A percentile compares a stretch with the other conserved stretches of the same genome.
Evolutionary conservation across 2,888 invertebrate genomes (phyloP).

Genomic region (Drosophila mayaguana): DNA sequence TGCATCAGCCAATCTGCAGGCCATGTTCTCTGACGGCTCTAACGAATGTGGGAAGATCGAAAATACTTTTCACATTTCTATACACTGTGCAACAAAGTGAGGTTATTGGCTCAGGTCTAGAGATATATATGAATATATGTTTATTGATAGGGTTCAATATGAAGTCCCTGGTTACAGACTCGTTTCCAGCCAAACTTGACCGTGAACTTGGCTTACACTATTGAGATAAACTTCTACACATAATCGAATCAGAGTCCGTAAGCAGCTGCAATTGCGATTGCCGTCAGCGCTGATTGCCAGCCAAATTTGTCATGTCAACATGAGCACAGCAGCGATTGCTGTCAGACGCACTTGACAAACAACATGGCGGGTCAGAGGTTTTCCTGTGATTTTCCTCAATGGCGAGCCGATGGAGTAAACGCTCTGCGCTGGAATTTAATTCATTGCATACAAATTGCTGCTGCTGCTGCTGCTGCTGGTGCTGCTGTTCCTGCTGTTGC

Average conservation of each 20-base stretch:
- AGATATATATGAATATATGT: background rate
- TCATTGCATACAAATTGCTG: slow-evolving; percentile 72
- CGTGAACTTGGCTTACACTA: background rate
- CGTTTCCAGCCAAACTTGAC: too few relatives aligned
- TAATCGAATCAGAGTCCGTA: background rate
- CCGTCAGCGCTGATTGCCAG: slow-evolving; percentile 17
- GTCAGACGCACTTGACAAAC: slow-evolving; percentile 70
- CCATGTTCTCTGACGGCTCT: slow-evolving; percentile 67
- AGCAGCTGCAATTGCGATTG: slow-evolving; percentile 3
- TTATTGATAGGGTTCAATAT: background rate
- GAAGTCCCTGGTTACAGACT: background rate
- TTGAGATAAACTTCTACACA: background rate
- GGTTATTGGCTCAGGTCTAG: background rate
- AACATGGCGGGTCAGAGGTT: slow-evolving; percentile 68
- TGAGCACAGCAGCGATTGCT: slow-evolving; percentile 35
- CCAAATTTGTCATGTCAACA: slow-evolving; percentile 71
- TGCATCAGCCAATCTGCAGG: slow-evolving; percentile 41
- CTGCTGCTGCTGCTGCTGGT: slow-evolving; percentile 44
- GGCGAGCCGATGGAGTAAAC: slow-evolving; percentile 68
- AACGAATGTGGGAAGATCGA: slow-evolving; percentile 69
- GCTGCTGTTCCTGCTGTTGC: background rate
- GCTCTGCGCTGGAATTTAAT: slow-evolving; percentile 69
- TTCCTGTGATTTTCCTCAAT: slow-evolving; percentile 74
- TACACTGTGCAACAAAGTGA: background rate
- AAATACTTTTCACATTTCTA: slow-evolving; percentile 30